Evolutionary conservation across 2,113 vertebrate genomes (phyloP).

Genomic region (Lepus europaeus): DNA sequence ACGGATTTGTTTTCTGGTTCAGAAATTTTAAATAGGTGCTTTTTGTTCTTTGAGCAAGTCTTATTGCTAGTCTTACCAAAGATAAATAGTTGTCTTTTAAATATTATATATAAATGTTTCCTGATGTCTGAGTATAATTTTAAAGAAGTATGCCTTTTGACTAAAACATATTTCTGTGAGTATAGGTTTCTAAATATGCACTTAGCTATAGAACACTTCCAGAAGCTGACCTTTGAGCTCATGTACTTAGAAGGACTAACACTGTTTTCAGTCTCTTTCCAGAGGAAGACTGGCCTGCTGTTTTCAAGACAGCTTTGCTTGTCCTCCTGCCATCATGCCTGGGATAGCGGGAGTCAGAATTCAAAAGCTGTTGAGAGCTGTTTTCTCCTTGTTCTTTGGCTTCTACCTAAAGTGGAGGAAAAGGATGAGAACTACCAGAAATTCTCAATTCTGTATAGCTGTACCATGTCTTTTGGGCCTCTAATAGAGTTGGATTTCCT

Average conservation of each 20-base stretch:
- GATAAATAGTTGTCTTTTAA: neutral
- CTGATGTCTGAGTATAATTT: constrained; percentile 34
- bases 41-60: neutral
- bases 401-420: constrained; percentile 19
- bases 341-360: constrained; percentile 51
- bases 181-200: constrained; percentile 55
- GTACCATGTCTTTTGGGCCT: neutral
- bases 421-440: constrained; percentile 30
- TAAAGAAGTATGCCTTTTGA: constrained; percentile 55
- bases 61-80: constrained; percentile 6
- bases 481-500: constrained; percentile 7
- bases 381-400: constrained; percentile 62
- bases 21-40: constrained; percentile 17
- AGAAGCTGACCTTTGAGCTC: constrained; percentile 62
- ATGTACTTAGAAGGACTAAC: constrained; percentile 49
- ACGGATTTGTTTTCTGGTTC: neutral
- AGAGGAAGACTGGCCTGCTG: constrained; percentile 5
- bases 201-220: constrained; percentile 54
- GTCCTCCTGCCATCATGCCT: constrained; percentile 57
- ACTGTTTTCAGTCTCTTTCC: constrained; percentile 34
- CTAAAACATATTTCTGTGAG: constrained; percentile 55
- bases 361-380: constrained; percentile 17
- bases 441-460: neutral
- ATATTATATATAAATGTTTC: constrained; percentile 8
- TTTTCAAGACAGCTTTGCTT: constrained; percentile 66